Evolutionary conservation across 2,113 vertebrate species (phyloP), one percentile per base, ranked within the genome.

Genomic region (Tetrax tetrax): DNA sequence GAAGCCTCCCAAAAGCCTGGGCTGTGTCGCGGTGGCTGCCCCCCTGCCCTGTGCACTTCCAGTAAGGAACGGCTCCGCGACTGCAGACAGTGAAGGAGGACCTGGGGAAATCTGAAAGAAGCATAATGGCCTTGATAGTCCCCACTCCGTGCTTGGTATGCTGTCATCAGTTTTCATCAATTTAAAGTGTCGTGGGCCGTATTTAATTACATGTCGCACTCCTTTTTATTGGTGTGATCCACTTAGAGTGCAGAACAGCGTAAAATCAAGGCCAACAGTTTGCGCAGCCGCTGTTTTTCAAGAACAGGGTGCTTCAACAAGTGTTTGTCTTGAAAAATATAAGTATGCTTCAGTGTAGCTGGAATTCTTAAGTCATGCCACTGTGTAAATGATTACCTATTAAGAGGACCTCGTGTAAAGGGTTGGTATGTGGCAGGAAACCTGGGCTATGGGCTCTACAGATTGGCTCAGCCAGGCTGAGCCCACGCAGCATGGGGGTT

Each of bases 321-420:
- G 74, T 87, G 83, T 80, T 95, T 96, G 31, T 29, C 81, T 95
- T 92, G 80, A 94, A 83, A 96, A 92, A 31, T 28, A 0, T 1
- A 65, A 90, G 83, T 41, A 6, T 66, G 28, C 82, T 91, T 82
- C 5, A 80, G 66, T 6, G 3, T 53, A 59, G 24, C 38, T 59
- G 89, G 83, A 80, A 95, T 91, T 68, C 92, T 87, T 22, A 16
- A 53, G 76, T 87, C 45, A 41, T 0, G 0, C 69, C 35, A 29
- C 77, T 22, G 33, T 35, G 53, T 84, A 68, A 72, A 93, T n/a
- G 61, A 22, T 64, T 61, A 33, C 38, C n/a, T 89, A 24, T 50
- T 21, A 61, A 94, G 61, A 59, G 35, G 56, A 66, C 14, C 38
- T 86, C 27, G 5, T 25, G 43, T 37, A 20, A 57, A 35, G 24